Evolutionary conservation across 2,888 invertebrate species (phyloP).

Genomic region (Zygogramma bicolorata): DNA sequence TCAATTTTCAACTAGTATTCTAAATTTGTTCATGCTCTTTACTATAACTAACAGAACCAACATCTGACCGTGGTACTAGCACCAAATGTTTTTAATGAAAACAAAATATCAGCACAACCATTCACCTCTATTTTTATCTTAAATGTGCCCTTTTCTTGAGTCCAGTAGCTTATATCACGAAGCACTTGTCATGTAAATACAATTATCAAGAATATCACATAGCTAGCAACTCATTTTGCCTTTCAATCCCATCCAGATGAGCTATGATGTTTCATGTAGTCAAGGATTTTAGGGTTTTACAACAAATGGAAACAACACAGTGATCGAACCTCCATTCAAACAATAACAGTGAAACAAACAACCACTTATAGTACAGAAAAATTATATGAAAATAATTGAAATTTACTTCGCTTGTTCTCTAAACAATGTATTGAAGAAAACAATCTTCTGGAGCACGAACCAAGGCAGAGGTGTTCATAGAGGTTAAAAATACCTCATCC

Average conservation of each 20-base stretch:
- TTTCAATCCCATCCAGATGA: not conserved
- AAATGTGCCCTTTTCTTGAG: constrained; percentile 3
- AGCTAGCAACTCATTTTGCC: not conserved
- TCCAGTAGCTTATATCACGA: not conserved
- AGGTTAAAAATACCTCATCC: too few species aligned
- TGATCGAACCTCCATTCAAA: constrained; percentile 10
- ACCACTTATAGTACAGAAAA: too few species aligned
- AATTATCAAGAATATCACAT: constrained; percentile 6
- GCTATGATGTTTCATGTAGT: constrained; percentile 2
- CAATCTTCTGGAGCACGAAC: too few species aligned
- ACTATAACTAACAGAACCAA: not conserved
- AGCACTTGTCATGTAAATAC: not conserved
- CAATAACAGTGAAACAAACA: constrained; percentile 9
- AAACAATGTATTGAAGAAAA: too few species aligned
- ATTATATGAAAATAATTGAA: too few species aligned
- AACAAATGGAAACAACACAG: constrained; percentile 32
- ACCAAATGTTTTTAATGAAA: not conserved
- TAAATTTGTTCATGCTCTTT: constrained; percentile 2
- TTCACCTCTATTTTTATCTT: not conserved
- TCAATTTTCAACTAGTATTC: constrained; percentile 28
- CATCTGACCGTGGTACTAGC: not conserved
- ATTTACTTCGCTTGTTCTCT: too few species aligned
- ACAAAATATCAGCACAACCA: constrained; percentile 8
- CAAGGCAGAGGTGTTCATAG: too few species aligned
- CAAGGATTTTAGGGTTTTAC: constrained; percentile 4